Conservation (phyloP, 2,113 vertebrate genomes). For the Psilopogon haemacephalus region DNA sequence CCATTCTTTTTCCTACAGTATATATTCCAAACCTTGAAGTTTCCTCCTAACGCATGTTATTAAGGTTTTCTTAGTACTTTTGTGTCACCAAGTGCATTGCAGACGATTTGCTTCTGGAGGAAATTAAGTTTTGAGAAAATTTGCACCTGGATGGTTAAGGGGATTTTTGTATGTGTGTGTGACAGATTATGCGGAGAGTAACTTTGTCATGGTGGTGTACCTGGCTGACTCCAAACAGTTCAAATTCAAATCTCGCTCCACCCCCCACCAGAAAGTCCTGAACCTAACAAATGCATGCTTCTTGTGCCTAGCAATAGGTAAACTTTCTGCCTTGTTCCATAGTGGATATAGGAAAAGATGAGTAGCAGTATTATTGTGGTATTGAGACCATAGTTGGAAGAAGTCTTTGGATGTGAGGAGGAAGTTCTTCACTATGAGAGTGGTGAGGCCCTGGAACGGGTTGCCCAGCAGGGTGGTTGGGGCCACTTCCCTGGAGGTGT, state of each 20-base stretch:
- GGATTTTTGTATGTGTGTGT: background rate
- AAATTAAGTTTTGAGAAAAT: background rate
- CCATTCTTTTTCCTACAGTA: background rate
- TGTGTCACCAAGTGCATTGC: background rate
- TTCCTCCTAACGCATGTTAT: background rate
- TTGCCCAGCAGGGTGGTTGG: no score
- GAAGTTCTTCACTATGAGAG: no score
- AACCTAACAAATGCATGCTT: background rate
- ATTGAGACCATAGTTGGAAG: background rate
- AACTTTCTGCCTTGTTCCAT: background rate
- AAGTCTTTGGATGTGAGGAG: no score
- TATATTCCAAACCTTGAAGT: background rate
- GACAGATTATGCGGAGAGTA: background rate
- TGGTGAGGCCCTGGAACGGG: no score
- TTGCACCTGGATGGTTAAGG: background rate
- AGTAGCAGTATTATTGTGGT: background rate
- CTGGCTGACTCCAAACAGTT: background rate
- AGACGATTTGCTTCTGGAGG: background rate
- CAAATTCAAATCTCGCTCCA: background rate
- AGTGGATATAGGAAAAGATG: background rate
- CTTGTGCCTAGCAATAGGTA: background rate
- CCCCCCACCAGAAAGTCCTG: accelerated
- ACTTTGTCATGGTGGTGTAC: accelerated
- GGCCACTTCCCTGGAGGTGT: no score
- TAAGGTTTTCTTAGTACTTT: background rate